These are phyloP conservation scores for Scalopus aquaticus DNA, from an alignment of 2,113 vertebrate species.

Conservation along the genomic window DNA sequence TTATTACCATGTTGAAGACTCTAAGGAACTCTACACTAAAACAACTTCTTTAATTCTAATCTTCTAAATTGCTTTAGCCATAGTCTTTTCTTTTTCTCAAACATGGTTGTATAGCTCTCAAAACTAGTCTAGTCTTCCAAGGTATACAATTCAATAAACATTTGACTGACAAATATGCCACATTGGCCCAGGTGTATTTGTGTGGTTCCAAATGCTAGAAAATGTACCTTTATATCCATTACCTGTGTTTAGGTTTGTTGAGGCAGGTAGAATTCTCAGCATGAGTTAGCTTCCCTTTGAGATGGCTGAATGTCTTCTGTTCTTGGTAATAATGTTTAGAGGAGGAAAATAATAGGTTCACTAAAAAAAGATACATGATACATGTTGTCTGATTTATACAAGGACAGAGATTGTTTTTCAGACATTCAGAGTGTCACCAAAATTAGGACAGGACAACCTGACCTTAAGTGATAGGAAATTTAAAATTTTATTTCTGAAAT, in stretches of 20 bases:
- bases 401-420: conserved; percentile 59
- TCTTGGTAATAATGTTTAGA: not conserved
- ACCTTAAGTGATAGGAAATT: conserved; percentile 18
- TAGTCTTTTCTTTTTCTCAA: not conserved
- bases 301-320: not conserved
- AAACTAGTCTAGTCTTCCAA: not conserved
- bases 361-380: not conserved
- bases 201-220: not conserved
- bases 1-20: not conserved
- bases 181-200: not conserved
- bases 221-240: not conserved
- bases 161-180: not conserved
- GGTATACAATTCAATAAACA: not conserved
- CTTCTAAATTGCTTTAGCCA: conserved; percentile 21
- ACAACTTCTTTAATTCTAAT: conserved; percentile 11
- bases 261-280: not conserved
- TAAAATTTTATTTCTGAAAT: conserved; percentile 41
- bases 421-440: not conserved
- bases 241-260: not conserved
- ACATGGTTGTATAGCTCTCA: not conserved
- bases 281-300: not conserved
- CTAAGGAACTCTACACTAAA: not conserved
- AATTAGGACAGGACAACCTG: conserved; percentile 19
- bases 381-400: not conserved
- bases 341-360: not conserved